These are phyloP conservation scores for Hydractinia echinata DNA, from an alignment of 30 jellyfish, hydroid and myxozoan species.

Conservation along the genomic window DNA sequence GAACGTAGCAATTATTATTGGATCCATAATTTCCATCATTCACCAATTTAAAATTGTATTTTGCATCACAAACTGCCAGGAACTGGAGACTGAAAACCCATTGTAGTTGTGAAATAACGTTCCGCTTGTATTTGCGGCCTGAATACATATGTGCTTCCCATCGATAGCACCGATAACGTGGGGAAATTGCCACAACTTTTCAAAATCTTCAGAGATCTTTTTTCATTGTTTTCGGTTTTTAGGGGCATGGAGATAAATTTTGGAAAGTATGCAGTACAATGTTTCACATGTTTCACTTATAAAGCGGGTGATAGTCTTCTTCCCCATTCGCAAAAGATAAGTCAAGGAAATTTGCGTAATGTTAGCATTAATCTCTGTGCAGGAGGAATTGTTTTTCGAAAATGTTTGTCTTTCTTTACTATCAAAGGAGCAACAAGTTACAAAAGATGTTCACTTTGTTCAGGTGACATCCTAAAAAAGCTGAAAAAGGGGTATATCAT, in stretches of 20 bases:
- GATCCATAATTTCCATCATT: constrained; percentile 51
- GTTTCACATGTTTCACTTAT: constrained; percentile 10
- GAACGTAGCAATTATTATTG: constrained; percentile 48
- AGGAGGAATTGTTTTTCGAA: not conserved
- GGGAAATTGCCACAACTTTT: constrained; percentile 52
- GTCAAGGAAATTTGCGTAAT: constrained; percentile 10
- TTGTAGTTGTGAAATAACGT: not conserved
- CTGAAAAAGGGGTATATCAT: not conserved
- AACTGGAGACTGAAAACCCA: constrained; percentile 40
- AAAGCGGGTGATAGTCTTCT: not conserved
- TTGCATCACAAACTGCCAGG: constrained; percentile 65
- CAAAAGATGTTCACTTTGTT: not conserved
- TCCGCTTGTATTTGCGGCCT: constrained; percentile 47
- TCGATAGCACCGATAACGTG: constrained; percentile 70
- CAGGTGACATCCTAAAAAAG: constrained; percentile 10
- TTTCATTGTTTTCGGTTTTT: not conserved
- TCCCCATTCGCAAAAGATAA: not conserved
- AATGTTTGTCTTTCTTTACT: not conserved
- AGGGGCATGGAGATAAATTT: not conserved
- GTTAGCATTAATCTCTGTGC: not conserved
- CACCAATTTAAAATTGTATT: constrained; percentile 27
- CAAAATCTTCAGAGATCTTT: constrained; percentile 14
- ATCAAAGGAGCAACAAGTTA: not conserved
- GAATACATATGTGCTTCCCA: constrained; percentile 54
- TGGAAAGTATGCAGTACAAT: not conserved